Conservation (phyloP, 30 jellyfish, hydroid and myxozoan genomes). For the Aurelia aurita complex sp. Pacific region DNA sequence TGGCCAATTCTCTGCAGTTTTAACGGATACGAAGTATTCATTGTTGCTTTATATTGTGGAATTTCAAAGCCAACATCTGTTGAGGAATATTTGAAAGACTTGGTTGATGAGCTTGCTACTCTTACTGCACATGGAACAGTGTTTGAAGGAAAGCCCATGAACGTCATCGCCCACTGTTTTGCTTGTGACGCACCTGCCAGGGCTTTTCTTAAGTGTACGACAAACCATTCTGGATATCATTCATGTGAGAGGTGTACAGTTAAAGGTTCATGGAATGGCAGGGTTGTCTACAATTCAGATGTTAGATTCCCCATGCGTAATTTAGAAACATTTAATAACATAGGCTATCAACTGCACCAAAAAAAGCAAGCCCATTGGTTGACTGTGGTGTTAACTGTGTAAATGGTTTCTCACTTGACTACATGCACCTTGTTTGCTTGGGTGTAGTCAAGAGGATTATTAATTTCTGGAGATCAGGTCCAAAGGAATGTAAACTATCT, state of each 20-base stretch:
- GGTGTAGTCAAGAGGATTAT: conserved; percentile 31
- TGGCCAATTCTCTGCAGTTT: conserved; percentile 68
- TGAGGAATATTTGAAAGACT: conserved; percentile 14
- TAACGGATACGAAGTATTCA: conserved; percentile 11
- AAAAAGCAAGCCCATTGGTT: neutral
- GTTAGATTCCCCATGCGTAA: neutral
- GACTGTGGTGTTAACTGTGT: conserved; percentile 4
- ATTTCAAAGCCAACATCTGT: conserved; percentile 14
- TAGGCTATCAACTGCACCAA: too few species aligned
- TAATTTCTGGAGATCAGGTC: conserved; percentile 2
- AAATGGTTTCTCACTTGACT: conserved; percentile 26
- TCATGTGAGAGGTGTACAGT: conserved; percentile 68
- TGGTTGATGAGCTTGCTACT: conserved; percentile 14
- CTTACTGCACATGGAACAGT: conserved; percentile 2
- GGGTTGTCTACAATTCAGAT: conserved; percentile 17
- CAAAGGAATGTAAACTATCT: conserved; percentile 26
- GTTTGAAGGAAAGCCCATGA: neutral
- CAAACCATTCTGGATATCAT: conserved; percentile 49
- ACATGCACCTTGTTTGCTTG: conserved; percentile 47
- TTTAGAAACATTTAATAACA: conserved; percentile 6
- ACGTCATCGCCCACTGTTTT: conserved; percentile 5
- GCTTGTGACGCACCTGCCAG: conserved; percentile 69
- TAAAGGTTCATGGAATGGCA: conserved; percentile 40
- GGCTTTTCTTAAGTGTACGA: conserved; percentile 38
- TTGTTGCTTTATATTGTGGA: conserved; percentile 56